phyloP scores from a whole-genome alignment of 2,888 invertebrate species.

The Aphelenchoides bicaudatus region DNA sequence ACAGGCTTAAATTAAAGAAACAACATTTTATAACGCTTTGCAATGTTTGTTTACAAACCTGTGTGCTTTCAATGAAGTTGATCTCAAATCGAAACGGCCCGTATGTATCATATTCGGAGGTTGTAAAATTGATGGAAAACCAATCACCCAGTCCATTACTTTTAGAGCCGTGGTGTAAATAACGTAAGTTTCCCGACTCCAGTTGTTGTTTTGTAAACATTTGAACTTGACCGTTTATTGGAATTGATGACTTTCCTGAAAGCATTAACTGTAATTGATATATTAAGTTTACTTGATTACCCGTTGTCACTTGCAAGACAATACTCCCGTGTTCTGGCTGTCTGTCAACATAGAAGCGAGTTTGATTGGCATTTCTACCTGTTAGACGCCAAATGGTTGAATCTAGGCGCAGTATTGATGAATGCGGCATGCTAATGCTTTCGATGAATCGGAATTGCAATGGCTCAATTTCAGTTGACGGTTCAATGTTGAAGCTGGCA shows the following conservation, averaged over 20 bases:
- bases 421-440: not conserved
- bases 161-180: conserved; percentile 11
- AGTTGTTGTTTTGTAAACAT: no score
- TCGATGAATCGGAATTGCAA: conserved; percentile 4
- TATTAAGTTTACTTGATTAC: no score
- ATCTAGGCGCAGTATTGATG: not conserved
- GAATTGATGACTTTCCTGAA: no score
- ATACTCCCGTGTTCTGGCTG: not conserved
- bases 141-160: not conserved
- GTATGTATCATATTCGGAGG: not conserved
- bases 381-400: not conserved
- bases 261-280: no score
- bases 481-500: not conserved
- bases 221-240: no score
- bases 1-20: conserved; percentile 11
- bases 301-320: not conserved
- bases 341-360: not conserved
- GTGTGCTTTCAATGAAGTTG: not conserved
- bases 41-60: not conserved
- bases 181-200: not conserved
- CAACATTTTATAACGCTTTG: no score
- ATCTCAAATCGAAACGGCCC: conserved; percentile 14
- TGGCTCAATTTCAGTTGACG: not conserved
- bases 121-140: conserved; percentile 7
- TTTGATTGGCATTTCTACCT: not conserved